Evolutionary conservation across 1,140 invertebrate genomes (phyloP), one percentile per base, ranked within the genome.

Genomic region (Drosophila mauritiana): DNA sequence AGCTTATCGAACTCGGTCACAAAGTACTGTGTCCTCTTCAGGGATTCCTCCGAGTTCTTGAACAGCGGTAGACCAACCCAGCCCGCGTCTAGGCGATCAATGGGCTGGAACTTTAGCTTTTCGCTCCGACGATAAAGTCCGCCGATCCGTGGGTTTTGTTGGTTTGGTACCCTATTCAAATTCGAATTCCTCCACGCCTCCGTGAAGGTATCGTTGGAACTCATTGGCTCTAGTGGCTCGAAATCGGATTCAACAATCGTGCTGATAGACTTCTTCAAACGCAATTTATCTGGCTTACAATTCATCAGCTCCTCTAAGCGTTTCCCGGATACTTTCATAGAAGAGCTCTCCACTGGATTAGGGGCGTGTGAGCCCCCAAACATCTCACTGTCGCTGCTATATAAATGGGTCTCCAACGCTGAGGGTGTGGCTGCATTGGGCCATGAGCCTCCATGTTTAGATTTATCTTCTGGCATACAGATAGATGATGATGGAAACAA

Each of bases 101-200:
- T 59, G 3, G 55, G 15, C 22, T 39, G n/a, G 0, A 39, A 76
- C 25, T 40, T 43, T 0, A 76, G 43, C 3, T 37, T 54, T 0
- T 55, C 31, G 11, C 1, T 15, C 3, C 12, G 31, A 10, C 42
- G 4, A 15, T 76, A 76, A 0, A 76, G 37, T 0, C 73, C 72
- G 0, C 48, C 54, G 0, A 17, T 2, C 4, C 20, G 36, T 4
- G 7, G 39, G 0, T 20, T 11, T 10, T 0, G 7, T 0, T 3
- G 5, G 1, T 0, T 25, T 0, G 11, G 2, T 7, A 0, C 20
- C 3, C 8, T 15, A 0, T 6, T 25, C 0, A 37, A 11, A 0
- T 22, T 39, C 2, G 48, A 15, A 4, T 25, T 5, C 7, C 2
- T 4, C 73, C 73, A 75, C 0, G 53, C 27, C 1, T 64, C 17